phyloP scores from a whole-genome alignment of 2,888 invertebrate genomes.

The Lottia scabra region DNA sequence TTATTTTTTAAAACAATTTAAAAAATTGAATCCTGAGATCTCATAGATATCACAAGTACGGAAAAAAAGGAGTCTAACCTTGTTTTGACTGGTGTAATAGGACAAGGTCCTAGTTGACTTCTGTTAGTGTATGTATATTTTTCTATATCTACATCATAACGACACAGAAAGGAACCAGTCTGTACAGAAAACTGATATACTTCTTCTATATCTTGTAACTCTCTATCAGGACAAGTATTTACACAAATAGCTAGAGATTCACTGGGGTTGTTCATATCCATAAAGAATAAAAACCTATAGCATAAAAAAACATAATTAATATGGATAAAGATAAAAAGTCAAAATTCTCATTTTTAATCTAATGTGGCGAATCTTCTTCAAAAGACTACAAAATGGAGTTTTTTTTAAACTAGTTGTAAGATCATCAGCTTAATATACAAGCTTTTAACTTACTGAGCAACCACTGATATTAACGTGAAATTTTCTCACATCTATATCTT shows the following conservation, averaged over 20 bases:
- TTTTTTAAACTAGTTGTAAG: no score
- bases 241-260: constrained; percentile 90
- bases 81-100: constrained; percentile 81
- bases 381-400: no score
- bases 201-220: constrained; percentile 76
- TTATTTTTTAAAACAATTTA: no score
- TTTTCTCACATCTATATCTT: no score
- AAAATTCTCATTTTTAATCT: no score
- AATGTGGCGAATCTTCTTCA: no score
- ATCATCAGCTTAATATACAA: no score
- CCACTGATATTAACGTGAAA: no score
- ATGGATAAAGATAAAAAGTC: no score
- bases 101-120: constrained; percentile 78
- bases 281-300: constrained; percentile 82
- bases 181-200: constrained; percentile 80
- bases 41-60: no score
- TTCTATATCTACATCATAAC: constrained; percentile 68
- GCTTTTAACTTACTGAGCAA: no score
- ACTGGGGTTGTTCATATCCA: constrained; percentile 82
- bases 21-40: no score
- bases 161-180: constrained; percentile 83
- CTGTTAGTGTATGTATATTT: constrained; percentile 36
- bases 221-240: constrained; percentile 83
- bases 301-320: neutral
- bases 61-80: constrained; percentile 71